Conservation (phyloP, 2,888 invertebrate genomes). For the Oscheius sp. region DNA sequence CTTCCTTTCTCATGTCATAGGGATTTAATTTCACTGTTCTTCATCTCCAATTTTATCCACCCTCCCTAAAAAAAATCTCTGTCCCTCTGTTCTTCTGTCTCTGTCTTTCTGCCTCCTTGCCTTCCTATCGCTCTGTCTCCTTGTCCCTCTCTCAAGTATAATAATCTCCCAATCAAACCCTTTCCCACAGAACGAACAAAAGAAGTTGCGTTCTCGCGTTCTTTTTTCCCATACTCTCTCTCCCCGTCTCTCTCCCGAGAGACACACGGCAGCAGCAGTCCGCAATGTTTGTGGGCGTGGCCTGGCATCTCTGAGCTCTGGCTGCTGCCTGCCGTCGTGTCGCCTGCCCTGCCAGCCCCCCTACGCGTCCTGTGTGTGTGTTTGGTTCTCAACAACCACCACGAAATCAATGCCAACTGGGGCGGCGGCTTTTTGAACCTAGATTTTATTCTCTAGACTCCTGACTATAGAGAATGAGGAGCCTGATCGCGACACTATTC, state of each 20-base stretch:
- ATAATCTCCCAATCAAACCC: too few species aligned
- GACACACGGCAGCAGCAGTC: neutral
- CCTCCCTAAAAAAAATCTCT: too few species aligned
- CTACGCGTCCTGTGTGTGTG: conserved; percentile 25
- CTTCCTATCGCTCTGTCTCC: too few species aligned
- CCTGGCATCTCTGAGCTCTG: conserved; percentile 34
- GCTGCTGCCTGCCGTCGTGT: conserved; percentile 18
- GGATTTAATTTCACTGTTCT: too few species aligned
- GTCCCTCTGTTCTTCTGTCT: too few species aligned
- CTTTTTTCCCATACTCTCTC: neutral
- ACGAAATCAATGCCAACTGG: conserved; percentile 34
- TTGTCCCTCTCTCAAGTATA: too few species aligned
- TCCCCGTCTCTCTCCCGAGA: neutral
- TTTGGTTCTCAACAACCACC: neutral
- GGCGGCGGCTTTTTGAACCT: conserved; percentile 7
- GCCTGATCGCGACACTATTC: neutral
- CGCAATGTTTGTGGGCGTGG: conserved; percentile 23
- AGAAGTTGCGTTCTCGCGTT: conserved; percentile 4
- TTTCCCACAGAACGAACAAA: neutral
- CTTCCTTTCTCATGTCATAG: too few species aligned
- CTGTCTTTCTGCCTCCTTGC: too few species aligned
- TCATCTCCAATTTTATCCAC: too few species aligned
- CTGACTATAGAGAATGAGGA: neutral
- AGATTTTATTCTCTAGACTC: neutral
- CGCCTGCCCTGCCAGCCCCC: conserved; percentile 27